Evolutionary conservation across 23 tunicate species (phyloP), one percentile per base, ranked within the genome.

Genomic region (Halocynthia aurantium): DNA sequence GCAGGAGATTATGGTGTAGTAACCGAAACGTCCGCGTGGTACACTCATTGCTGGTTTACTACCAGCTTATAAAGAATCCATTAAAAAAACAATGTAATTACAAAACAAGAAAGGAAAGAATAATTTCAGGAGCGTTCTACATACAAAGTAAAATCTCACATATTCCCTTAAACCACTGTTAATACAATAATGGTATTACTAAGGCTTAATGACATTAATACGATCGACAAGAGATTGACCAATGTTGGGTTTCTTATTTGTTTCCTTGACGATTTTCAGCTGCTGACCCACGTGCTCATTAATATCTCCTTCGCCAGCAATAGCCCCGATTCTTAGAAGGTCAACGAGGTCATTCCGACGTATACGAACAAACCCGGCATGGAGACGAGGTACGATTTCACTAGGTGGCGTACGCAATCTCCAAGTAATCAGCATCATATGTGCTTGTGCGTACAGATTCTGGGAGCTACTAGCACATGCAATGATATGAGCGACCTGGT

Each of bases 391-490:
- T 8, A 76, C 64, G 76, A 91, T 82, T 52, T 91, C 61, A 15
- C 64, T 40, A 20, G 97, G 85, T 18, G 77, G 85, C 20, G 90
- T 85, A 8, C 75, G 63, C 11, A 85, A 76, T 12, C 97, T 68
- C 84, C 84, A 91, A 56, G 63, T 71, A 65, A 31, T 77, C 64
- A 91, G 64, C 97, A 91, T 91, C 71, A 77, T 52, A 55, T 91
- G 90, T 10, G 90, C 97, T 81, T 91, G 97, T 9, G 97, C 76
- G 80, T 91, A 91, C 19, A 85, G 81, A 61, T 91, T 91, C 51
- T 91, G 90, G 8, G 84, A 77, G 52, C 97, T 91, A 84, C 97
- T 91, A 44, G 97, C 97, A 10, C 87, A 81, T 9, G 90, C 97
- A 54, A 91, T 91, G 61, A 91, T 91, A 62, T 91, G 90, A 22